phyloP scores from a whole-genome alignment of 2,888 invertebrate genomes.

The Pristionchus exspectatus region DNA sequence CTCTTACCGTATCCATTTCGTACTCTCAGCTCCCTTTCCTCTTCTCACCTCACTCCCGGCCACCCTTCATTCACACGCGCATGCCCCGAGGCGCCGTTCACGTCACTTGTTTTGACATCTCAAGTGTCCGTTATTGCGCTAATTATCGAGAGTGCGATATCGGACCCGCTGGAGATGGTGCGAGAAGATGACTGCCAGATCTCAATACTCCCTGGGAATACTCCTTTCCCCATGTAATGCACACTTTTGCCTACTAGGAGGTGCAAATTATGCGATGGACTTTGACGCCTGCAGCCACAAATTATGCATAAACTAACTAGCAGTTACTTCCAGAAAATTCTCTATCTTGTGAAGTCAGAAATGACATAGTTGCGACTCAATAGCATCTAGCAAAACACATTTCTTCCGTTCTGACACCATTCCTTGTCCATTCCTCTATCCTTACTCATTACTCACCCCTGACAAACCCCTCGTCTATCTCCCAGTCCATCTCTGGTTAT shows the following conservation, averaged over 20 bases:
- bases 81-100: background rate
- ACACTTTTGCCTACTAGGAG: background rate
- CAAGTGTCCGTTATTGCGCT: background rate
- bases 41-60: background rate
- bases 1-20: background rate
- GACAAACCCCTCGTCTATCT: conserved; percentile 13
- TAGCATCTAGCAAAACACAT: background rate
- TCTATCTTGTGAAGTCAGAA: background rate
- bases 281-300: background rate
- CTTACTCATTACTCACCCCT: conserved; percentile 10
- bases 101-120: background rate
- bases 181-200: background rate
- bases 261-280: background rate
- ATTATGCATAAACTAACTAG: background rate
- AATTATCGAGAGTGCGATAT: background rate
- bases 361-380: background rate
- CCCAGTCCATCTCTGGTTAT: background rate
- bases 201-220: background rate
- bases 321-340: background rate
- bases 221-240: background rate
- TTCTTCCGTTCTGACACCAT: background rate
- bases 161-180: background rate
- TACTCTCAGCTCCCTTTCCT: background rate
- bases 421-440: background rate
- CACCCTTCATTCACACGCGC: background rate